Evolutionary conservation across 2,797 vertebrate species (phyloP), one percentile per base, ranked within the genome.

Genomic region (Perodicticus potto): DNA sequence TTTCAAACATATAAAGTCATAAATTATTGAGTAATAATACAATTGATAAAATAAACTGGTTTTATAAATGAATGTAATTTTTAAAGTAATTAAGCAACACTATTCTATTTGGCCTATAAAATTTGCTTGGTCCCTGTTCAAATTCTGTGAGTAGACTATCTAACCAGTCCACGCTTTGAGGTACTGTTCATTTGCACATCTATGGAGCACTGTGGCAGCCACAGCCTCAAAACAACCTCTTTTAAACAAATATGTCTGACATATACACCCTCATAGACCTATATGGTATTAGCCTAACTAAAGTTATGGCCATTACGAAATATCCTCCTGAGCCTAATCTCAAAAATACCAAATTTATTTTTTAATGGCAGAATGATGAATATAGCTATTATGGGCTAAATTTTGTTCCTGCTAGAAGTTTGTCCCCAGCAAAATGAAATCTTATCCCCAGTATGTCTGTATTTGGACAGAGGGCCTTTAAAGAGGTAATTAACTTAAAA

Each of bases 311-410:
- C 61, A 76, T 90, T 81, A 80, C 63, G 34, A 92, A 94, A 87
- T 27, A 74, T 27, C 25, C 19, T 29, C 81, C 65, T 74, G 72
- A 61, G 7, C 25, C 81, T 94, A 87, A 74, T 70, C 34, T 57
- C 59, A 67, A 92, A 90, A 84, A 74, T 37, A 25, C 5, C 34
- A 74, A 82, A 86, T 72, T 86, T 86, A 81, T 57, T 74, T 86
- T 80, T 84, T 45, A 91, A 69, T 69, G 4, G 11, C 78, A 96
- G 19, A 96, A 89, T 59, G 63, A 73, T 86, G 25, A 89, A n/a
- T 83, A 14, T 69, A 14, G 20, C n/a, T 91, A 8, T 76, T 80
- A 78, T 20, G 19, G 20, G 11, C 22, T 82, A 13, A 86, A 90
- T 43, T 83, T 12, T 77, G 17, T 86, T 27, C 27, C 37, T 23